Evolutionary conservation across 92 coral and sea anemone species (phyloP).

Genomic region (Parazoanthus darwini): DNA sequence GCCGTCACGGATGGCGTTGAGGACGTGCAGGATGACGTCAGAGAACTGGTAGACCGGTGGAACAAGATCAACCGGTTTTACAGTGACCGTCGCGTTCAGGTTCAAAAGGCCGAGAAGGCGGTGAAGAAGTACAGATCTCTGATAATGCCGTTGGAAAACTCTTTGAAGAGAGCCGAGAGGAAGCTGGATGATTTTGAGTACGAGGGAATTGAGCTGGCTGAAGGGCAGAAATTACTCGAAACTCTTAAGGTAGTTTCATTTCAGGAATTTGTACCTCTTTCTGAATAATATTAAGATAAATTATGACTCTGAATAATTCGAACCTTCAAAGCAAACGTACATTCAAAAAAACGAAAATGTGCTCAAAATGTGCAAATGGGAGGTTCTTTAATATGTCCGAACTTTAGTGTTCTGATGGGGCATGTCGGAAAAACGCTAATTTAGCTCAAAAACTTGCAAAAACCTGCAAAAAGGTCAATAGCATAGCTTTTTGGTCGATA

Average conservation of each 20-base stretch:
- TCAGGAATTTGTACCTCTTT: background rate
- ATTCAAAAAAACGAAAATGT: too few species aligned
- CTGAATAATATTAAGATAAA: too few species aligned
- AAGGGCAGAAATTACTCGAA: conserved; percentile 67
- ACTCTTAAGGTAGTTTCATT: conserved; percentile 61
- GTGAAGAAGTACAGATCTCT: conserved; percentile 85
- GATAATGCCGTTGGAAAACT: conserved; percentile 81
- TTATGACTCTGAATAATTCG: too few species aligned
- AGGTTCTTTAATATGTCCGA: too few species aligned
- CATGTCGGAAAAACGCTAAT: too few species aligned
- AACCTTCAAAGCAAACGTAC: too few species aligned
- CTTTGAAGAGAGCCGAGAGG: conserved; percentile 69
- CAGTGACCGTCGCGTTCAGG: conserved; percentile 72
- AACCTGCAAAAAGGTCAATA: too few species aligned
- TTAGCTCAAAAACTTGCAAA: too few species aligned
- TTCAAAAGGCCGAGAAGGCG: conserved; percentile 71
- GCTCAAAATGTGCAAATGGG: too few species aligned
- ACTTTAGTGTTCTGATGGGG: too few species aligned
- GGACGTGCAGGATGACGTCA: conserved; percentile 72
- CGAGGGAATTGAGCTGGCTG: conserved; percentile 80
- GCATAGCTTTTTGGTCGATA: too few species aligned
- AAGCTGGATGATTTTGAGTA: conserved; percentile 72
- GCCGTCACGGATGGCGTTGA: conserved; percentile 87
- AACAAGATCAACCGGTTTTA: conserved; percentile 76
- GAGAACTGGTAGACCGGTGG: conserved; percentile 78